Evolutionary conservation across 1,140 invertebrate genomes (phyloP), one percentile per base, ranked within the genome.

Genomic region (Cotesia glomerata): DNA sequence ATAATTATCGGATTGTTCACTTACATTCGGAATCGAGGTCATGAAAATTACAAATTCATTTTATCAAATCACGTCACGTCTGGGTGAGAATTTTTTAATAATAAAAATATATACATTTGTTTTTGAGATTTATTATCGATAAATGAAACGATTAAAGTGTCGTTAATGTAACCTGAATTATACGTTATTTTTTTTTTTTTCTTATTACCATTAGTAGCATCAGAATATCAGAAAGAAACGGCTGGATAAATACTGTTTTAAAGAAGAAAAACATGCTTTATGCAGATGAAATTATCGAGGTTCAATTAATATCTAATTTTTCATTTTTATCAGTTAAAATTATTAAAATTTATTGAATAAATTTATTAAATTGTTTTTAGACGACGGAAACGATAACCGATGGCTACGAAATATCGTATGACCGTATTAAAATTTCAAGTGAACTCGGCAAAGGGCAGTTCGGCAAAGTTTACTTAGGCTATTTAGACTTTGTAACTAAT

Each of bases 381-480:
- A 75, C 80, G 13, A 5, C 14, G 4, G 45, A 66, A 26, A 39
- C 16, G 7, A 69, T 81, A 9, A 76, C 75, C 3, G 88, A 90
- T 70, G 74, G 85, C 18, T 91, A 89, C 82, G 91, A 92, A 80
- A 86, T 91, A 2, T 86, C 86, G 32, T 86, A 88, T 32, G 80
- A 84, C 2, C 80, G 85, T n/a, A 79, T 92, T 1, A 86, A 88
- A 49, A 79, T 91, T 0, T 90, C 90, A 0, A 82, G 82, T 0
- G 82, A 93, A 74, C 88, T 95, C 56, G 93, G 93, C 8, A 90
- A 89, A 76, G 93, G 94, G 0, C 92, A 93, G 5, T 95, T 95
- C 82, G 93, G 93, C 0, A 86, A 89, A 49, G 93, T 95, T 0
- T 92, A 90, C 78, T 85, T 90, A 4, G 91, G 92, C 2, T 87